Evolutionary conservation across 2,888 invertebrate species (phyloP), one percentile per base, ranked within the genome.

Genomic region (Venusia cambrica): DNA sequence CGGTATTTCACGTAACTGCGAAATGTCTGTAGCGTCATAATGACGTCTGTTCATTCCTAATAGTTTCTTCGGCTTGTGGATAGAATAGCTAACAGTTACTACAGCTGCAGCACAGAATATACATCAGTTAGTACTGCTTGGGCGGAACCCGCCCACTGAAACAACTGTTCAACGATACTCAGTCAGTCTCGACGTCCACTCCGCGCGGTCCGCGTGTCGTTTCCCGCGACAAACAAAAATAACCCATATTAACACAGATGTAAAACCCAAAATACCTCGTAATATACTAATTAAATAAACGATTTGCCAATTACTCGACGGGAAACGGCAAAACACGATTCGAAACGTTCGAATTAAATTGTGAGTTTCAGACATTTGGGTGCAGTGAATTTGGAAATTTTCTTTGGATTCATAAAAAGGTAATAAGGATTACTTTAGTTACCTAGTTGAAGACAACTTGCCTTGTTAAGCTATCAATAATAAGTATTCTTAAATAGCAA

Each of bases 141-240:
- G 80, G 78, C 77, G 76, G 77, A 43, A 48, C 59, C 79, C 83
- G 81, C 84, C 83, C 77, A 81, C 83, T 75, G 79, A 79, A 77
- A 72, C 66, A 30, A 30, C 20, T 21, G 11, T 25, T 19, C 10
- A 18, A 15, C 26, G 9, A 37, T 13, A 13, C 17, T 33, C 34
- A 16, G 13, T 72, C 65, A 87, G 87, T 87, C 87, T 81, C 83
- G 80, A 60, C 77, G 87, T 87, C 85, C 81, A 73, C 88, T 88
- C 88, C 88, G 88, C 77, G 87, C 88, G 87, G 88, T 85, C 77
- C 76, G 83, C 87, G 85, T 69, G 87, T 75, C 74, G 68, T 73
- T 76, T 71, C 72, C 78, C 73, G 61, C 55, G 47, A 46, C 55
- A 53, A 54, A 61, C 58, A 38, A 62, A 49, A 61, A 51, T 54